Base-by-base conservation (phyloP, 2,888 invertebrate species). In the Cheilosia impressa region DNA sequence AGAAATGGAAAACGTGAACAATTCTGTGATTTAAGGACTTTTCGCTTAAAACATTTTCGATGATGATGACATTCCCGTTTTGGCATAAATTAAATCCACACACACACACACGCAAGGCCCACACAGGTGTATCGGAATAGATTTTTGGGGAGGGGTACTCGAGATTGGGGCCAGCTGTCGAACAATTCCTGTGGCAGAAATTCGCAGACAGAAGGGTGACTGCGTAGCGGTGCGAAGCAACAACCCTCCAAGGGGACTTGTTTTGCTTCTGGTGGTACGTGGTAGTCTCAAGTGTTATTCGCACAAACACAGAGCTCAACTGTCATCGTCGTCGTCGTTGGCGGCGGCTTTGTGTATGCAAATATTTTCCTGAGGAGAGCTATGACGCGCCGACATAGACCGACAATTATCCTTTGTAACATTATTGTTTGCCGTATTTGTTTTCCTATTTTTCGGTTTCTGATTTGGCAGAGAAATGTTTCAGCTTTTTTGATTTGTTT, bases 11-110 rank as follows among this genome's bases (percentile, higher is more conserved):
- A 79, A 79, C 83, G 75, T 75, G 73, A 84, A 84, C 63, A 66
- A 73, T 79, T 84, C 79, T 68, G 73, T 75, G 79, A 84, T 84
- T 84, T 84, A 84, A 84, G 79, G 83, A 84, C 83, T 79, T 84
- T 79, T 84, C 79, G 73, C 63, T 84, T 75, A 84, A 84, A 84
- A 84, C 79, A 79, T 84, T 75, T 58, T 75, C 69, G 17, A 78
- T 78, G 83, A 83, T 78, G 83, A 84, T 84, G 79, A 84, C 73
- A 79, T 84, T 79, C 79, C 69, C 73, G 75, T 52, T 78, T 71
- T 68, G 68, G 83, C 73, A 84, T 84, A 84, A 79, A 84, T 84
- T 84, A 84, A 58, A 84, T 68, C 62, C 72, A 62, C 77, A 72
- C 22, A 71, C 66, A 43, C 78, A 76, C 27, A 53, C 62, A 52